These are phyloP conservation scores for Mus caroli DNA, from an alignment of 2,797 vertebrate genomes.

Conservation along the genomic window DNA sequence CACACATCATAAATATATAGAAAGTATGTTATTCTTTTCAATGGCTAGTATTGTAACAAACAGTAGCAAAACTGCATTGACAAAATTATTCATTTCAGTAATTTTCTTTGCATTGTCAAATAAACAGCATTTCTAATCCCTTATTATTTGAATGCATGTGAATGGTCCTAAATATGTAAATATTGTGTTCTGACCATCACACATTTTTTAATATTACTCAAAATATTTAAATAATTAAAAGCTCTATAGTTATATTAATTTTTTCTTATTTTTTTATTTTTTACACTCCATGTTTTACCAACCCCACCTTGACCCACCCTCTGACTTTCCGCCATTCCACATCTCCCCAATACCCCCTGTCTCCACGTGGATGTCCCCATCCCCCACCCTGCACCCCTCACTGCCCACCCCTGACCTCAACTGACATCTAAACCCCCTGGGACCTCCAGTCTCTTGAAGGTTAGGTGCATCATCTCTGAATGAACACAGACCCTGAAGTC, in stretches of 20 bases:
- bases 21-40: background rate
- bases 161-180: background rate
- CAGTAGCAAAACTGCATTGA: background rate
- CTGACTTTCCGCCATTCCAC: too few species aligned
- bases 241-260: background rate
- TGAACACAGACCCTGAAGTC: too few species aligned
- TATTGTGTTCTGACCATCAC: background rate
- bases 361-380: too few species aligned
- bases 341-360: too few species aligned
- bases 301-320: too few species aligned
- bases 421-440: too few species aligned
- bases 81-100: background rate
- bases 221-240: background rate
- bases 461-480: too few species aligned
- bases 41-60: background rate
- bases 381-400: too few species aligned
- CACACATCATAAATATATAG: background rate
- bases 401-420: too few species aligned
- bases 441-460: too few species aligned
- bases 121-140: background rate
- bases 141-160: background rate
- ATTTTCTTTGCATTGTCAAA: background rate
- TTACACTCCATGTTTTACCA: too few species aligned
- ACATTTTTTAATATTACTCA: background rate
- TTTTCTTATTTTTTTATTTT: too few species aligned